A percentile compares a stretch with the other conserved stretches of the same genome.
Evolutionary conservation across 2,888 invertebrate species (phyloP).

Genomic region (Pecten maximus): DNA sequence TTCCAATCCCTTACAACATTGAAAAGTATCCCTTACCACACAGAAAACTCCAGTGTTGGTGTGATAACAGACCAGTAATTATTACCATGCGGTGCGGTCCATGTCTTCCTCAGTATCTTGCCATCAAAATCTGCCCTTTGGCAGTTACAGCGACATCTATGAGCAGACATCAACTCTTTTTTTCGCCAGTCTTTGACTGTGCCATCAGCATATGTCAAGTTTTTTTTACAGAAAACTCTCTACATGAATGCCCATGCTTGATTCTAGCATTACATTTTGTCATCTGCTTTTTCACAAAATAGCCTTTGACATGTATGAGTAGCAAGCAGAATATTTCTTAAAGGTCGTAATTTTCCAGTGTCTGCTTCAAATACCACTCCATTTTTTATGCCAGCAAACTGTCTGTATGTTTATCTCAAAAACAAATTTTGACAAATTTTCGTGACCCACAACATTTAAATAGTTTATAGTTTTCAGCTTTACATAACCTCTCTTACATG

Average conservation of each 20-base stretch:
- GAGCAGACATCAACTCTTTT: not conserved
- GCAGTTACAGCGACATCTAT: conserved; percentile 5
- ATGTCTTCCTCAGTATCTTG: conserved; percentile 2
- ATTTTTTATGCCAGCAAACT: not conserved
- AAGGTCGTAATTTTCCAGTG: not conserved
- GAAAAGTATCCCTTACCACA: conserved; percentile 12
- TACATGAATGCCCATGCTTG: not conserved
- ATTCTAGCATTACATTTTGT: not conserved
- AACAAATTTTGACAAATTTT: conserved; percentile 31
- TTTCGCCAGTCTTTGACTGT: not conserved
- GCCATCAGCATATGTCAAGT: conserved; percentile 18
- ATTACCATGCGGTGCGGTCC: not conserved
- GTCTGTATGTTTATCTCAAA: conserved; percentile 9
- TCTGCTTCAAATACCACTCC: not conserved
- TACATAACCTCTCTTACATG: too few relatives aligned
- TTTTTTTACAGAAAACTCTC: not conserved
- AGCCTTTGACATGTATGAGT: not conserved
- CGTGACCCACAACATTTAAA: not conserved
- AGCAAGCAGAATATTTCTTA: not conserved
- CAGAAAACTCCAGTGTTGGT: not conserved
- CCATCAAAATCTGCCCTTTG: conserved; percentile 24
- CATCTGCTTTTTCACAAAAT: conserved; percentile 4
- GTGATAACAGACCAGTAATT: conserved; percentile 28
- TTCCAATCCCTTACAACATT: not conserved
- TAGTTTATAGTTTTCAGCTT: not conserved